These are phyloP conservation scores for Xiphorhynchus erythropygius DNA, from an alignment of 2,797 vertebrate species.

Conservation along the genomic window DNA sequence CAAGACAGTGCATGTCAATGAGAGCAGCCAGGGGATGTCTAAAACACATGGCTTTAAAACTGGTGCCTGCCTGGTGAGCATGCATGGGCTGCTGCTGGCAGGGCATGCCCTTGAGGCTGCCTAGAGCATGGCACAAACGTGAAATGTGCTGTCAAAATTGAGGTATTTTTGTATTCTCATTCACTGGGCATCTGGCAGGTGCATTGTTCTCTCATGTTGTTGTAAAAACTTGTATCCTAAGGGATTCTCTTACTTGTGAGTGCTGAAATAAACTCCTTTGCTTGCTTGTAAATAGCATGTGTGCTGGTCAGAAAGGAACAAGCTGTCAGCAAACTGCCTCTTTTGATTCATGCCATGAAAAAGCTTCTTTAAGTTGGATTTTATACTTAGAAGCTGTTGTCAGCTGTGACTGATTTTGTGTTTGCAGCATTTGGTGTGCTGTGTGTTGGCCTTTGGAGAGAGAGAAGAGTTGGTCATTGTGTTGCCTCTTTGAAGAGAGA, in stretches of 20 bases:
- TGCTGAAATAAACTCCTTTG: background rate
- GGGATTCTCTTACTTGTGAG: background rate
- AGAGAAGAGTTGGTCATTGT: background rate
- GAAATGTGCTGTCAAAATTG: background rate
- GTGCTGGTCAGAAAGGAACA: background rate
- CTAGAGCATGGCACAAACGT: background rate
- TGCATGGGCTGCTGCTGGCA: background rate
- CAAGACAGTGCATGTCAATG: background rate
- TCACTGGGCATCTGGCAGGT: background rate
- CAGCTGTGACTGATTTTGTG: background rate
- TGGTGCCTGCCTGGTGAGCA: background rate
- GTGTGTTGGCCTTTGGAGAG: background rate
- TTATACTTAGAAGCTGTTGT: background rate
- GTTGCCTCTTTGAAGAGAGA: background rate
- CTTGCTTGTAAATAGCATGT: background rate
- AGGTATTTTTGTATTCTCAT: background rate
- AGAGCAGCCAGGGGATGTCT: background rate
- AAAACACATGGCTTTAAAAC: background rate
- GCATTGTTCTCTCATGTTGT: fast-evolving
- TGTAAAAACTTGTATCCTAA: background rate
- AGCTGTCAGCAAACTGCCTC: background rate
- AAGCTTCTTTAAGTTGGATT: background rate
- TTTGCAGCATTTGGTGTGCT: background rate
- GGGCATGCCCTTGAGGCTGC: background rate
- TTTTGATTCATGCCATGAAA: background rate